Conservation (phyloP, 2,113 vertebrate species). For the Cavia aperea region DNA sequence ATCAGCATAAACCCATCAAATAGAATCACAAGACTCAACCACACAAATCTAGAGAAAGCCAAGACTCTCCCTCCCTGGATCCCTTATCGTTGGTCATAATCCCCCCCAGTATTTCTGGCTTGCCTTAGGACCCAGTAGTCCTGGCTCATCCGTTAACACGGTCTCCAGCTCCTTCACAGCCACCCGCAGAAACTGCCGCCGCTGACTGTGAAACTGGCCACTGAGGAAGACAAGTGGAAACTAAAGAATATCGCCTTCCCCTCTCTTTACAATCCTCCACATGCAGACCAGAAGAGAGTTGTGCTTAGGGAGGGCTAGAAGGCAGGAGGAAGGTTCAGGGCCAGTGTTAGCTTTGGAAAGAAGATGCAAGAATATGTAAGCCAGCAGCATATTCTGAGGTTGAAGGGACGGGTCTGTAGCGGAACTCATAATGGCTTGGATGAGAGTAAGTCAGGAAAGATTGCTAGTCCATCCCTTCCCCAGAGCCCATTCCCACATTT, state of each 20-base stretch:
- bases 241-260: background rate
- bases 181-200: slow-evolving; percentile 80
- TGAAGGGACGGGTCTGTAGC: background rate
- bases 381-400: background rate
- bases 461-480: background rate
- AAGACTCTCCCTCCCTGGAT: background rate
- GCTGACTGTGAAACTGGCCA: slow-evolving; percentile 85
- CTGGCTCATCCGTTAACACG: slow-evolving; percentile 87
- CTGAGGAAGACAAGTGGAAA: slow-evolving; percentile 68
- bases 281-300: background rate
- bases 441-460: background rate
- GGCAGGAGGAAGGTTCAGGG: background rate
- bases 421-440: background rate
- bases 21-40: background rate
- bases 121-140: slow-evolving; percentile 91
- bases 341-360: background rate
- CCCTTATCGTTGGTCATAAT: background rate
- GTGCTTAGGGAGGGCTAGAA: background rate
- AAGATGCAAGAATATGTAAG: background rate
- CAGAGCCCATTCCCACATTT: slow-evolving; percentile 28
- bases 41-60: background rate
- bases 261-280: background rate
- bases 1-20: background rate
- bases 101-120: background rate
- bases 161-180: slow-evolving; percentile 84